Evolutionary conservation across 2,113 vertebrate genomes (phyloP), one percentile per base, ranked within the genome.

Genomic region (Chelonoidis abingdonii): DNA sequence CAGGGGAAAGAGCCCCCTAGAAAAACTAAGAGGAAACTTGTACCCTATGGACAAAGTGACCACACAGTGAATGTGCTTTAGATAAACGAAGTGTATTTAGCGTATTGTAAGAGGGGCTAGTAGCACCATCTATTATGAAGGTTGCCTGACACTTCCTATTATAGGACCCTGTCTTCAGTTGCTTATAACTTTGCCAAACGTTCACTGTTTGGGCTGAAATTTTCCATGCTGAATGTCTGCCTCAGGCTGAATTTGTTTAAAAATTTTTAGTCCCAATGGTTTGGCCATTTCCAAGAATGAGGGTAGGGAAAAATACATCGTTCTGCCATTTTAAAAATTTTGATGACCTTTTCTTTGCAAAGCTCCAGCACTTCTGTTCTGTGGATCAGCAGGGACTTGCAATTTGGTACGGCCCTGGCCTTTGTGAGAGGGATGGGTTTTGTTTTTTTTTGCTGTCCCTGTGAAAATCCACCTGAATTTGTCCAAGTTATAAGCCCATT

Each of bases 391-490:
- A 41, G 54, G 53, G 47, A 35, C 53, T n/a, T 57, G 72, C 35
- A 49, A 80, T 88, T 92, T 97, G 96, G 96, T 96, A 97, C 94
- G 79, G 84, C 54, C 53, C 53, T 72, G 88, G 41, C 35, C 35
- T 69, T n/a, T n/a, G 62, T 87, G 86, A 88, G 85, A 88, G 92
- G 95, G 93, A 29, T 93, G 90, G 84, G 84, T 41, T 91, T 44
- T 44, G 41, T 41, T 44, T 44, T 86, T 84, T 52, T 62, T 62
- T 62, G 29, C 62, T 75, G 90, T 95, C 93, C 92, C 89, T 97
- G 96, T 69, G 62, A 69, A 94, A 97, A 96, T 91, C 86, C 81
- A 49, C 90, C 95, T 93, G 95, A 81, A 95, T 96, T 95, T 96
- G 89, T 95, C 95, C 94, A 95, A 1, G 53, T 92, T 93, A 72